These are phyloP conservation scores for Drosophila quasianomalipes DNA, from an alignment of 2,888 invertebrate species.

Conservation along the genomic window DNA sequence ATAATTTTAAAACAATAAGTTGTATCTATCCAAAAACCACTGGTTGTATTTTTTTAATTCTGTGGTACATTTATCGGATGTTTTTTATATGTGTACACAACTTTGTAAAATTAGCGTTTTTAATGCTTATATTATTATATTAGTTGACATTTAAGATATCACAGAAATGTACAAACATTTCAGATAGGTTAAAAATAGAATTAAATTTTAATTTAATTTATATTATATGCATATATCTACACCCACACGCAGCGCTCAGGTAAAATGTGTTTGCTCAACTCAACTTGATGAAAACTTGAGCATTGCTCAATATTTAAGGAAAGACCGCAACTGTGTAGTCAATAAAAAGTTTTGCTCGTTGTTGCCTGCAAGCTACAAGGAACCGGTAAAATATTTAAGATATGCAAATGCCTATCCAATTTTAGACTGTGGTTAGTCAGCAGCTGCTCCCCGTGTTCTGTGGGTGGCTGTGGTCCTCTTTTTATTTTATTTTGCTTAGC, in stretches of 20 bases:
- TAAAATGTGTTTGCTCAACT: neutral
- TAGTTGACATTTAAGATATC: neutral
- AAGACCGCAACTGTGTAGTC: constrained; percentile 4
- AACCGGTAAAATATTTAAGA: constrained; percentile 24
- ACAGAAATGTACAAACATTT: neutral
- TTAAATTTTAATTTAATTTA: neutral
- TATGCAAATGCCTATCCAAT: constrained; percentile 59
- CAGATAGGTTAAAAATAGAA: neutral
- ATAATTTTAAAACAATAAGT: neutral
- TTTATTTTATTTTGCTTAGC: neutral
- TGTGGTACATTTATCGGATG: neutral
- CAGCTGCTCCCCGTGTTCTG: neutral
- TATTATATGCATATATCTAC: neutral
- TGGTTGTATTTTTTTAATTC: neutral
- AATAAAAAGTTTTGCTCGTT: constrained; percentile 24
- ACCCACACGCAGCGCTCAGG: neutral
- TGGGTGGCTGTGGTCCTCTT: neutral
- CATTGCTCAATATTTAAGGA: neutral
- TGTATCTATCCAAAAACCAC: neutral
- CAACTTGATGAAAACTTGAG: neutral
- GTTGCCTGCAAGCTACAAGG: neutral
- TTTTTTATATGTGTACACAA: too few species aligned
- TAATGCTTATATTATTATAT: neutral
- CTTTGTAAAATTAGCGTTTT: neutral
- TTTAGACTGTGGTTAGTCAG: constrained; percentile 8